A percentile compares a stretch with the other conserved stretches of the same genome.
Conservation (phyloP, 2,113 vertebrate species). For the Elgaria multicarinata region DNA sequence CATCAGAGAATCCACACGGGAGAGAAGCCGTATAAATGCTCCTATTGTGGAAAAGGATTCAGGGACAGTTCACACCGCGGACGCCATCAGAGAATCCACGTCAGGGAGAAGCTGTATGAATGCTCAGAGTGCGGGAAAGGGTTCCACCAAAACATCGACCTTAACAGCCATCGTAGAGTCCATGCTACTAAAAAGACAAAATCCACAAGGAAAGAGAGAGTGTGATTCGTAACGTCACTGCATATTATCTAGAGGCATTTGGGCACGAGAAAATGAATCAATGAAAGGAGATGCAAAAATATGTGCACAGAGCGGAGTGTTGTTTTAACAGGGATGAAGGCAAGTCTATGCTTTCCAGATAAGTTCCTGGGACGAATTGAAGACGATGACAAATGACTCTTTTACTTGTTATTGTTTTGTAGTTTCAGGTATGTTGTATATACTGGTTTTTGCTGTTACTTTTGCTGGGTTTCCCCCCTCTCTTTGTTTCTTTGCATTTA, state of each 20-base stretch:
- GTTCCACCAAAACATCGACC: not conserved
- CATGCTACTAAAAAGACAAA: not conserved
- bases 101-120: not conserved
- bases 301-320: not conserved
- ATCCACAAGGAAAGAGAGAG: not conserved
- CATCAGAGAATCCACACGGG: not conserved
- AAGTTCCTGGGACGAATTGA: too few species aligned
- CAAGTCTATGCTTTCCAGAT: not conserved
- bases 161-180: not conserved
- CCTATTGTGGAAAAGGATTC: conserved; percentile 15
- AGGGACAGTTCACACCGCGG: not conserved
- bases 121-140: not conserved
- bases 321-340: not conserved
- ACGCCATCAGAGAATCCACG: not conserved
- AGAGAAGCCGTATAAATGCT: conserved; percentile 8
- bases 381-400: too few species aligned
- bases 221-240: not conserved
- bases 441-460: too few species aligned
- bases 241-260: not conserved
- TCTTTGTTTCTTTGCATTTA: too few species aligned
- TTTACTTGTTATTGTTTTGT: too few species aligned
- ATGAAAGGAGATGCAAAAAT: not conserved
- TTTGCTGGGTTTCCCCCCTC: too few species aligned
- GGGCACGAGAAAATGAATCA: not conserved
- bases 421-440: too few species aligned